Evolutionary conservation across 1,140 invertebrate species (phyloP), one percentile per base, ranked within the genome.

Genomic region (Papilio polytes): DNA sequence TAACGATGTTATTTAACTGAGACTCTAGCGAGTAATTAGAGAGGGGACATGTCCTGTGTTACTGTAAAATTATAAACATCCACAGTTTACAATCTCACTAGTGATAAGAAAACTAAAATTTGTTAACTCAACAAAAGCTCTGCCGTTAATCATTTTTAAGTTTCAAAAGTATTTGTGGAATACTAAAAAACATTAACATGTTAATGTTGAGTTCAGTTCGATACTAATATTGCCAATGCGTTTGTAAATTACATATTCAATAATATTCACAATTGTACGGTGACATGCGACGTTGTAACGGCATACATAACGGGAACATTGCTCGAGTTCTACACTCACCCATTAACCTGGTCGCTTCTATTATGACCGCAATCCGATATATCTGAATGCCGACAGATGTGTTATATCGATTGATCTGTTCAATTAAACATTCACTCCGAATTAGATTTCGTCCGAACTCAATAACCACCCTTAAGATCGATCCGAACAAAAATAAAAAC

Each of bases 321-420:
- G 77, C 77, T 78, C 77, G 77, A 78, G 56, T 78, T 78, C 31
- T 15, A 78, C 77, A 66, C 56, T 78, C 77, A 78, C 77, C 77
- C 51, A 78, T 78, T 78, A 78, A 78, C 76, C 76, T 78, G 76
- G 51, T 78, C 76, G 31, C 18, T 26, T 78, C 76, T 36, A 59
- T 41, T 51, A 78, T 59, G 76, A 78, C 76, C 76, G 76, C 76
- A 63, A 56, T 78, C 22, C 76, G 18, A 76, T 76, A 76, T 53
- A 15, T 51, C 44, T 51, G 8, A 13, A 44, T 51, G 74, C 20
- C 44, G 44, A 46, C 13, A 51, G 74, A 48, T n/a, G n/a, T 41
- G 26, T 3, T 74, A 4, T 48, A 44, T 74, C 10, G 44, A 22
- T 74, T 74, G n/a, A 44, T 44, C 1, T 2, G 18, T 63, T 26